These are phyloP conservation scores for Amiota communis DNA, from an alignment of 2,888 invertebrate species.

Conservation along the genomic window DNA sequence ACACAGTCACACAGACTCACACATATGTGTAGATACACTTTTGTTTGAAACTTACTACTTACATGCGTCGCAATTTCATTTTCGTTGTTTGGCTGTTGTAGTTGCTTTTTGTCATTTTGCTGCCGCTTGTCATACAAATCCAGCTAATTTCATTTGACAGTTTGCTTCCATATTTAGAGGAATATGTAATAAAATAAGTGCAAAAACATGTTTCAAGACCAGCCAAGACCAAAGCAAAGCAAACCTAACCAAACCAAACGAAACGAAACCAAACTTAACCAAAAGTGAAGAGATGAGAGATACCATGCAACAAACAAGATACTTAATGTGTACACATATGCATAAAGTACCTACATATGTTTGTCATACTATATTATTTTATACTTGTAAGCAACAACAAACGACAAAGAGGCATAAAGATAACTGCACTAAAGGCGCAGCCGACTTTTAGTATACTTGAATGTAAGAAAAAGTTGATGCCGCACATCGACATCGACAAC, in stretches of 20 bases:
- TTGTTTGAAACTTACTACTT: neutral
- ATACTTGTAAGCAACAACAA: too few relatives aligned
- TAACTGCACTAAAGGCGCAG: slow-evolving; percentile 25
- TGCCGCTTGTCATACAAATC: slow-evolving; percentile 41
- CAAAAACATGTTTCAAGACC: slow-evolving; percentile 60
- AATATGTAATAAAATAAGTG: slow-evolving; percentile 47
- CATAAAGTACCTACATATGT: neutral
- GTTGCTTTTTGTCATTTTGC: neutral
- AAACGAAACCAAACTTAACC: neutral
- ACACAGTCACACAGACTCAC: neutral
- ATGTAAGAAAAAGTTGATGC: neutral
- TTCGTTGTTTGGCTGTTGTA: slow-evolving; percentile 8
- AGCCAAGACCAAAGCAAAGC: slow-evolving; percentile 32
- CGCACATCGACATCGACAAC: slow-evolving; percentile 1
- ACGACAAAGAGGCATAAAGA: neutral
- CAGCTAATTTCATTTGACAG: slow-evolving; percentile 64
- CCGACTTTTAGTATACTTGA: neutral
- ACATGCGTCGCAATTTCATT: slow-evolving; percentile 2
- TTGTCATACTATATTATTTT: too few relatives aligned
- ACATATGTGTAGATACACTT: neutral
- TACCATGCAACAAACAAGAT: neutral
- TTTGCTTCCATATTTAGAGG: slow-evolving; percentile 39
- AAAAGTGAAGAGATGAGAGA: too few relatives aligned
- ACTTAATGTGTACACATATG: neutral
- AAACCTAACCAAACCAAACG: slow-evolving; percentile 29